These are phyloP conservation scores for Palythoa grandis DNA, from an alignment of 92 coral and sea anemone genomes.

Conservation along the genomic window DNA sequence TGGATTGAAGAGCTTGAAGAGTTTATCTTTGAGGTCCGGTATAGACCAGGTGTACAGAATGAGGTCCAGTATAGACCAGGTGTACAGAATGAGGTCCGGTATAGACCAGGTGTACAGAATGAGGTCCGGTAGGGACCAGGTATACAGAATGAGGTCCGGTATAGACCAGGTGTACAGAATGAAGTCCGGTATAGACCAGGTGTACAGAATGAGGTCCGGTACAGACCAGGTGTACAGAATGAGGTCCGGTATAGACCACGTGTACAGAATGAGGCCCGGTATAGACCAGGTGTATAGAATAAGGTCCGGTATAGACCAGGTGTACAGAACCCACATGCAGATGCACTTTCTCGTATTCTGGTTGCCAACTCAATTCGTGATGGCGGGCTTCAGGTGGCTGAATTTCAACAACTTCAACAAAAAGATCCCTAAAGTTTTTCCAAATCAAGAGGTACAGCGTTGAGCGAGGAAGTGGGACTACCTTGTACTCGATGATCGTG, in stretches of 20 bases:
- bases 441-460: constrained; percentile 9
- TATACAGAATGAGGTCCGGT: no score
- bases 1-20: constrained; percentile 68
- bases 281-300: constrained; percentile 55
- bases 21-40: constrained; percentile 46
- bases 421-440: constrained; percentile 26
- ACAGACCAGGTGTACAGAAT: constrained; percentile 56
- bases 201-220: constrained; percentile 27
- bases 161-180: not conserved
- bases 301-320: no score
- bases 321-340: no score
- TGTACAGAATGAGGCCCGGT: constrained; percentile 24
- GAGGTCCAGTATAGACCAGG: no score
- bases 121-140: no score
- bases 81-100: no score
- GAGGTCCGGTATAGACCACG: constrained; percentile 43
- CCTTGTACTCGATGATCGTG: constrained; percentile 16
- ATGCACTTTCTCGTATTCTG: no score
- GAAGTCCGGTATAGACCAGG: constrained; percentile 44
- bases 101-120: no score
- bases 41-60: constrained; percentile 50
- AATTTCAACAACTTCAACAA: constrained; percentile 40
- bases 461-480: constrained; percentile 27
- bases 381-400: not conserved
- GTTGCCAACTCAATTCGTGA: not conserved